Evolutionary conservation across 1,140 invertebrate genomes (phyloP).

Genomic region (Whitmania pigra): DNA sequence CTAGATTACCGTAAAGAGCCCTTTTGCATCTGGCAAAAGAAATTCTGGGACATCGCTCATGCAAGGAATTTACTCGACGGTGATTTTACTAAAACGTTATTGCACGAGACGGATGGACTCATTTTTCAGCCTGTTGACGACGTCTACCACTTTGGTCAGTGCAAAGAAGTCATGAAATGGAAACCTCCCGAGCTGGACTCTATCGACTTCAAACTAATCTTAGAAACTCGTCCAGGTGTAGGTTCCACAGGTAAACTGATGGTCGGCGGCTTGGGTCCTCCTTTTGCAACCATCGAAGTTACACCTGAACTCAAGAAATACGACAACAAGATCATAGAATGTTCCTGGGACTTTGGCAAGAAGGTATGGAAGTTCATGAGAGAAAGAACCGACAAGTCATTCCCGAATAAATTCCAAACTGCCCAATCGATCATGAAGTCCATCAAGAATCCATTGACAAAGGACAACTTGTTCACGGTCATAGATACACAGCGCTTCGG

Average conservation of each 20-base stretch:
- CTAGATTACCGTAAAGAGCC: background rate
- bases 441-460: background rate
- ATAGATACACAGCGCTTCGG: background rate
- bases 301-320: constrained; percentile 61
- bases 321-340: constrained; percentile 92
- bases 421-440: constrained; percentile 42
- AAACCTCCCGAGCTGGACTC: constrained; percentile 86
- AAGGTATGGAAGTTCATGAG: constrained; percentile 85
- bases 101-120: constrained; percentile 90
- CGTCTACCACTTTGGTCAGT: constrained; percentile 66
- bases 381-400: constrained; percentile 89
- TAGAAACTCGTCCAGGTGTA: constrained; percentile 45
- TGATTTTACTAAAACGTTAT: constrained; percentile 68
- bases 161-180: constrained; percentile 84
- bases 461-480: background rate
- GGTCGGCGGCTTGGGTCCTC: background rate
- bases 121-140: constrained; percentile 87
- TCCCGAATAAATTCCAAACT: constrained; percentile 75
- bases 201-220: constrained; percentile 82
- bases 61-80: constrained; percentile 56
- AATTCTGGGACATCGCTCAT: background rate
- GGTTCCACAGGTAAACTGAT: background rate
- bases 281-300: constrained; percentile 30
- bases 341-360: constrained; percentile 48
- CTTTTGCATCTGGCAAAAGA: background rate